Percentiles rank a stretch among this genome's conserved stretches.
Conservation (phyloP, 2,797 vertebrate genomes). For the Platalea minor region DNA sequence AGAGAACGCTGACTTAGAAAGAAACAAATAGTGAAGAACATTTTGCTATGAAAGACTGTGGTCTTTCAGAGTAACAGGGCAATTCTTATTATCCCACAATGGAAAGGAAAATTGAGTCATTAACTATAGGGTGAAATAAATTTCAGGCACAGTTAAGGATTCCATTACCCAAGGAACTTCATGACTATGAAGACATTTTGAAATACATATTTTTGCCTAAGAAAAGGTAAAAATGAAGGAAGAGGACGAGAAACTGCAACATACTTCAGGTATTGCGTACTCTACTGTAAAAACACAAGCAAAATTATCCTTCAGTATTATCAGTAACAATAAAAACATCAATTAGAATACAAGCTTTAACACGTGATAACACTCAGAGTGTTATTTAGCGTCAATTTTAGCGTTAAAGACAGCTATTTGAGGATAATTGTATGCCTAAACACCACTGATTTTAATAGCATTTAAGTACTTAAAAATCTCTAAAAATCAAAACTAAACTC, state of each 20-base stretch:
- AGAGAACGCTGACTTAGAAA: neutral
- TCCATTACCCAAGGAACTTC: neutral
- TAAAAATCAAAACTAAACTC: neutral
- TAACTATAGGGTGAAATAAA: neutral
- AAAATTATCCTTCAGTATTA: constrained; percentile 7
- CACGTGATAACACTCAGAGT: neutral
- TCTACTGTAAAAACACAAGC: neutral
- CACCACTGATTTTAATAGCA: neutral
- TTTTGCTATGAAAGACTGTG: neutral
- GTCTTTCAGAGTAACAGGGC: neutral
- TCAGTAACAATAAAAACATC: neutral
- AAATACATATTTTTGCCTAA: neutral
- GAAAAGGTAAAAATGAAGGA: neutral
- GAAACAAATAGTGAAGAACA: constrained; percentile 13
- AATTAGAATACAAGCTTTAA: neutral
- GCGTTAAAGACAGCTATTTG: neutral
- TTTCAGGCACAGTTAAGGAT: neutral
- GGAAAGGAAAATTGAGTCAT: constrained; percentile 3
- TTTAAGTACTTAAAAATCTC: neutral
- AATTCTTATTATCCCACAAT: neutral
- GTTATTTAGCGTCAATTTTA: neutral
- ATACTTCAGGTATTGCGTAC: neutral
- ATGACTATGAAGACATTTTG: neutral
- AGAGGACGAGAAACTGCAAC: neutral
- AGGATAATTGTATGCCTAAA: neutral